phyloP scores from a whole-genome alignment of 2,888 invertebrate species.

The Tridacna gigas region DNA sequence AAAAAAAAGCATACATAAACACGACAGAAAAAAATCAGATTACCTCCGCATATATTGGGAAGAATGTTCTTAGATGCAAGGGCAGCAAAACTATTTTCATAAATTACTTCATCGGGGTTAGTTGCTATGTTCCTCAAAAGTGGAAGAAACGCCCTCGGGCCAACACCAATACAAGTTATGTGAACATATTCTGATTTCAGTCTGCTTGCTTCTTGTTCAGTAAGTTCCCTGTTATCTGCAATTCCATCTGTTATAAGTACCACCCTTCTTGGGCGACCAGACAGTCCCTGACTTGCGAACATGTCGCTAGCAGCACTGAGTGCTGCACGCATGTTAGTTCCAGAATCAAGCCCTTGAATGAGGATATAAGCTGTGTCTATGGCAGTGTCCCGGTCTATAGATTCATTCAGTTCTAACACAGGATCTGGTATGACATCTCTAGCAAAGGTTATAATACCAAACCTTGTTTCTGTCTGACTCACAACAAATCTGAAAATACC shows the following conservation, averaged over 20 bases:
- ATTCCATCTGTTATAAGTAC: conserved; percentile 38
- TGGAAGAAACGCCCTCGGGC: background rate
- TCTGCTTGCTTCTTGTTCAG: conserved; percentile 13
- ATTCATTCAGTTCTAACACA: conserved; percentile 13
- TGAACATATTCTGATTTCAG: conserved; percentile 37
- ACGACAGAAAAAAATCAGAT: background rate
- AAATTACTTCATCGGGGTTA: conserved; percentile 22
- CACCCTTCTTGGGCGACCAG: conserved; percentile 6
- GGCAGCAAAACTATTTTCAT: conserved; percentile 15
- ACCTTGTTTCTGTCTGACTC: conserved; percentile 21
- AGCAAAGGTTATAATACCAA: conserved; percentile 40
- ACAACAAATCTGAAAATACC: conserved; percentile 33
- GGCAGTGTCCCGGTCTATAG: conserved; percentile 12
- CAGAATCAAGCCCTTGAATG: conserved; percentile 21
- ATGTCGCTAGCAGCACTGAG: conserved; percentile 23
- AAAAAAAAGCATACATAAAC: no score
- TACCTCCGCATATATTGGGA: conserved; percentile 38
- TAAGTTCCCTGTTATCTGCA: conserved; percentile 13
- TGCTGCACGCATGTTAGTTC: conserved; percentile 37
- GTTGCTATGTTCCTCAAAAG: conserved; percentile 34
- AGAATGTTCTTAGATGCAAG: conserved; percentile 28
- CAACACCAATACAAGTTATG: conserved; percentile 42
- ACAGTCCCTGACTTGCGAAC: conserved; percentile 19
- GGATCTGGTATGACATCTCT: conserved; percentile 14
- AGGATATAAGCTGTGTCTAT: background rate